Evolutionary conservation across 2,797 vertebrate genomes (phyloP), one percentile per base, ranked within the genome.

Genomic region (Melanotaenia pygmaea): DNA sequence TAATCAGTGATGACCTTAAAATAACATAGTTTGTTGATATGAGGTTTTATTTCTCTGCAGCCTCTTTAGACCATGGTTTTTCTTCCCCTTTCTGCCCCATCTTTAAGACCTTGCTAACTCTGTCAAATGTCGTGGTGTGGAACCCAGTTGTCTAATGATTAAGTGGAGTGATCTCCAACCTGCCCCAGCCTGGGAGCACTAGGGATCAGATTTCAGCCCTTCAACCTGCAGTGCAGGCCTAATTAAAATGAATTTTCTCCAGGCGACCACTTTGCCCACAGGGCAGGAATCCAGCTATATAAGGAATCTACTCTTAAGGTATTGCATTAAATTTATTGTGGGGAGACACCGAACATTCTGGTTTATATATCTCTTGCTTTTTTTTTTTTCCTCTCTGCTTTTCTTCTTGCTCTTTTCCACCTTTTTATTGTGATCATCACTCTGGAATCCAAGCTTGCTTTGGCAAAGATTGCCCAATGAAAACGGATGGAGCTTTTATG

Each of bases 161-260:
- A 94, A 93, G 86, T 93, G 93, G 77, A 86, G 88, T 93, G 92
- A 94, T 94, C 93, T 94, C 87, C 88, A 94, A 92, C 91, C 90
- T 93, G 89, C 89, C 92, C 86, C 81, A 89, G 91, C 89, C 92
- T 89, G 88, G 91, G 91, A 91, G 89, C 85, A 64, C 86, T 26
- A 61, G 83, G 89, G 90, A 92, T 94, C 91, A 89, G 88, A 91
- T 94, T 92, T 92, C 93, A 92, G 90, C 89, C 90, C 90, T 90
- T 93, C 88, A 91, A 88, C 92, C 90, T 93, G 90, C 87, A 90
- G 90, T 91, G 88, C 90, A 89, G 83, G 86, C 89, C 92, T 95
- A 94, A 94, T 95, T 95, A 94, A 94, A 93, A 94, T 93, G 88
- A 93, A 93, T 94, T 94, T 94, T 94, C 93, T 93, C 91, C 78